Conservation (phyloP, 2,888 invertebrate species). For the Heliconius charithonia region DNA sequence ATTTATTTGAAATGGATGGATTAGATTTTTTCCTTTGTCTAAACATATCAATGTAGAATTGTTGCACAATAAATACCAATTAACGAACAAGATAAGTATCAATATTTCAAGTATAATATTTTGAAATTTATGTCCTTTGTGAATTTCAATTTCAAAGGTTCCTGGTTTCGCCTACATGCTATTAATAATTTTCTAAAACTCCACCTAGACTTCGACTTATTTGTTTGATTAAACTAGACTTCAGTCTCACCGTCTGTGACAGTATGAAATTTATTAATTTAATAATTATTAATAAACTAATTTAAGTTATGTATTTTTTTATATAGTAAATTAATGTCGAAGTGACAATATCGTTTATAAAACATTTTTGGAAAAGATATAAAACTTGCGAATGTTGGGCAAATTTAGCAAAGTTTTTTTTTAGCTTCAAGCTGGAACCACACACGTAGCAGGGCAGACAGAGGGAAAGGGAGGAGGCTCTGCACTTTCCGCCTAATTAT, state of each 20-base stretch:
- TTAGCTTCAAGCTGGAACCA: too few species aligned
- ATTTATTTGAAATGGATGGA: too few species aligned
- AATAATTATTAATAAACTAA: neutral
- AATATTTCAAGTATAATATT: constrained; percentile 18
- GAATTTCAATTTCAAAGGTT: constrained; percentile 24
- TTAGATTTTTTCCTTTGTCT: too few species aligned
- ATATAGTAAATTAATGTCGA: neutral
- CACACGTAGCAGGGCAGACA: too few species aligned
- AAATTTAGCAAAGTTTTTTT: neutral
- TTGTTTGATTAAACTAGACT: constrained; percentile 21
- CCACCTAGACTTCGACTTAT: neutral
- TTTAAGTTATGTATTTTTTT: neutral
- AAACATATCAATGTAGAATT: too few species aligned
- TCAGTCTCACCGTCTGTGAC: neutral
- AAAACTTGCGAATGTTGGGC: neutral
- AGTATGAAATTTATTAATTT: neutral
- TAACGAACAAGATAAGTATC: neutral
- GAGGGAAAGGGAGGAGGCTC: too few species aligned
- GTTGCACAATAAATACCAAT: neutral
- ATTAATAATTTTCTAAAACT: constrained; percentile 8
- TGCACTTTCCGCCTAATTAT: too few species aligned
- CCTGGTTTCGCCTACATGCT: constrained; percentile 2
- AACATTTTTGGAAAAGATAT: neutral
- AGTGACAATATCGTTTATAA: neutral
- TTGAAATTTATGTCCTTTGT: constrained; percentile 12